Conservation (phyloP, 2,113 vertebrate species). For the Sceloporus tristichus region DNA sequence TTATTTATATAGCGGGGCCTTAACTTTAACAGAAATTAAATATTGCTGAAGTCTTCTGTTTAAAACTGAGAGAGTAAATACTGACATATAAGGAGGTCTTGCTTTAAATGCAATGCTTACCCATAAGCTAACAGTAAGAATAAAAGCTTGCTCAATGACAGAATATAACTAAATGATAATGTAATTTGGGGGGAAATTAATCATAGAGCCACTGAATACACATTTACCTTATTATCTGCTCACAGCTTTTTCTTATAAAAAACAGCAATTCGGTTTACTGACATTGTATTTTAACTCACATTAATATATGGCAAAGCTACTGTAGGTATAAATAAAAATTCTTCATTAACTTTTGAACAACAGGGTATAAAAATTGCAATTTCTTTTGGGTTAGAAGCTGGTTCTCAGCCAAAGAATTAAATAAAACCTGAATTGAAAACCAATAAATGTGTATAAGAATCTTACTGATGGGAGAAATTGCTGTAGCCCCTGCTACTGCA, state of each 20-base stretch:
- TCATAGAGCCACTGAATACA: conserved; percentile 77
- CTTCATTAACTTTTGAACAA: conserved; percentile 25
- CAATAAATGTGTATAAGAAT: conserved; percentile 8
- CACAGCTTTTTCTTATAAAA: conserved; percentile 41
- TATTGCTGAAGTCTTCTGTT: conserved; percentile 70
- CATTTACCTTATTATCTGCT: conserved; percentile 54
- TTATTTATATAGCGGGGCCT: conserved; percentile 76
- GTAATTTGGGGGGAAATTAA: conserved; percentile 66
- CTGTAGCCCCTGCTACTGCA: neutral
- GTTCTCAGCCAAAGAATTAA: neutral
- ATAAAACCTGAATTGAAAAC: conserved; percentile 3
- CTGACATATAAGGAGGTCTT: conserved; percentile 68
- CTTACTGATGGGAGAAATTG: neutral
- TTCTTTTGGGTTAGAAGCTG: conserved; percentile 51
- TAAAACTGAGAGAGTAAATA: conserved; percentile 73
- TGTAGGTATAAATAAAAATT: conserved; percentile 58
- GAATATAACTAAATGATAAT: conserved; percentile 76
- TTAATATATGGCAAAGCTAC: conserved; percentile 33
- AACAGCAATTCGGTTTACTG: conserved; percentile 79
- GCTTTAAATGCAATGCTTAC: conserved; percentile 74
- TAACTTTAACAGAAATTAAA: conserved; percentile 77
- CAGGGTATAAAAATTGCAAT: conserved; percentile 21
- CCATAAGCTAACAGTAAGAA: conserved; percentile 67
- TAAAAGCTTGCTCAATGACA: conserved; percentile 71
- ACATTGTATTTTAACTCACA: conserved; percentile 75